A percentile compares a stretch with the other conserved stretches of the same genome.
Evolutionary conservation across 2,888 invertebrate species (phyloP).

Genomic region (Atrina japonica): DNA sequence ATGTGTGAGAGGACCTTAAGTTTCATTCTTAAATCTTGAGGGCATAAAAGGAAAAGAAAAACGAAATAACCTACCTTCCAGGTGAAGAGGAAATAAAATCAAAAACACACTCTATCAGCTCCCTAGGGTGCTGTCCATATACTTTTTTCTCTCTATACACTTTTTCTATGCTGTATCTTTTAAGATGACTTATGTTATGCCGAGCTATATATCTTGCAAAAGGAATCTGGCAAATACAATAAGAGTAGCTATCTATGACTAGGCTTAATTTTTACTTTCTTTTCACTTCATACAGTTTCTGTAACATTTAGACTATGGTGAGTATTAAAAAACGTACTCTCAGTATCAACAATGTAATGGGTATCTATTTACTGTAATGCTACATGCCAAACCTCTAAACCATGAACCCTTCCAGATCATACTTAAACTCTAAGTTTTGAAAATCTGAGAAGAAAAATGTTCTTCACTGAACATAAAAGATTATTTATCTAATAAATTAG

Average conservation of each 20-base stretch:
- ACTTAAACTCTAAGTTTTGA: no score
- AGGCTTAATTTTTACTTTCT: neutral
- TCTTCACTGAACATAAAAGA: neutral
- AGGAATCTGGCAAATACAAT: slow-evolving; percentile 81
- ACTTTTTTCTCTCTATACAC: slow-evolving; percentile 89
- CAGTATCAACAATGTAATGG: no score
- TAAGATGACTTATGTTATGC: slow-evolving; percentile 88
- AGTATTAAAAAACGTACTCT: neutral
- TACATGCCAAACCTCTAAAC: no score
- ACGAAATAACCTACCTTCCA: slow-evolving; percentile 57
- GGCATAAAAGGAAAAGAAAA: no score
- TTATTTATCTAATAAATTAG: no score
- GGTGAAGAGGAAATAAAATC: slow-evolving; percentile 91
- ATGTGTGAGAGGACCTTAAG: no score
- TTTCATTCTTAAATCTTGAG: no score
- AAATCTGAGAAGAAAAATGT: no score
- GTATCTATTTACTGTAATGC: no score
- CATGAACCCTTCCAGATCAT: no score
- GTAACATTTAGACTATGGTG: neutral
- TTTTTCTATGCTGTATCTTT: slow-evolving; percentile 92
- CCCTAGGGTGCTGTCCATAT: slow-evolving; percentile 91
- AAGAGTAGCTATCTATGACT: neutral
- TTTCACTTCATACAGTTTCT: no score
- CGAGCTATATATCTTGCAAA: slow-evolving; percentile 91
- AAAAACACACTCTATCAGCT: slow-evolving; percentile 94